Base-by-base conservation (phyloP, 2,888 invertebrate species). In the Cheilosia vulpina region DNA sequence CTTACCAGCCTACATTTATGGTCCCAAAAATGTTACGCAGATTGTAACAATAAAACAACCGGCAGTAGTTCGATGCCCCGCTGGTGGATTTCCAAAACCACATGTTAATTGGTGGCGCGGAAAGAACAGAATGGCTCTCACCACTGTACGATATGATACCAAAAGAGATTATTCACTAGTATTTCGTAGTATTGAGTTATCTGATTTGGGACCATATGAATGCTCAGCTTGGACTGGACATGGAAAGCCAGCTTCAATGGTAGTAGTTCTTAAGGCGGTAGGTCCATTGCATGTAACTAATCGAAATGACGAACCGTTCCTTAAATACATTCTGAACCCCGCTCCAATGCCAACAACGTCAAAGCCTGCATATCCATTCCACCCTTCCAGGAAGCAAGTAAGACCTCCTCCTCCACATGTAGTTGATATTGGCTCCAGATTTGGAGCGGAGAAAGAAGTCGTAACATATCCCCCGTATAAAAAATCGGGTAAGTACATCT, bases 161-260 rank as follows among this genome's bases (percentile, higher is more conserved):
- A 94, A 95, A 81, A 93, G 94, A 68, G 97, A 96, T 89, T 95
- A 95, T 91, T 95, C 96, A 1, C 93, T 98, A 57, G 93, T 95
- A 80, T 96, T 98, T 89, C 93, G 95, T 68, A 93, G 94, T 1
- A 95, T 98, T 15, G 93, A 94, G 43, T 89, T 95, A 21, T 94
- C 94, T 6, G 96, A 96, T 89, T 94, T 97, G 68, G 98, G 98
- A 4, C 94, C 95, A 63, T 98, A 98, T 93, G 96, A 96, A 6
- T 98, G 98, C 90, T 96, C 96, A 89, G 98, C 97, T 4, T 98
- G 96, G 92, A 98, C 98, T 90, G 97, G 96, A 2, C 90, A 94
- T 9, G 96, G 95, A 13, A 94, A 95, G 88, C 95, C 98, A 5
- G 96, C 96, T 0, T 95, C 96, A 58, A 96, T 96, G 95, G 94